These are phyloP conservation scores for Cancer borealis DNA, from an alignment of 2,888 invertebrate genomes.

Conservation along the genomic window DNA sequence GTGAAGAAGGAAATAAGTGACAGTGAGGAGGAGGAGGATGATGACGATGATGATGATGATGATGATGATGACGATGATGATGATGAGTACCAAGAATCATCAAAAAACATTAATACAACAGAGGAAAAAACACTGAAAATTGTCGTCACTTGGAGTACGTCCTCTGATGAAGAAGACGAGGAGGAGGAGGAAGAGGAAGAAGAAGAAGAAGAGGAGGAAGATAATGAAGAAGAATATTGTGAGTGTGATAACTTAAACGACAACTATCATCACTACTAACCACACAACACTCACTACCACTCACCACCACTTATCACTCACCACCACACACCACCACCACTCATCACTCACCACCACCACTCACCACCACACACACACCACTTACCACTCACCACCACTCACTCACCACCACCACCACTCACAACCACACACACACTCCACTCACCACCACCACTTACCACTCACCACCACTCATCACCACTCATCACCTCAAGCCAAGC, in stretches of 20 bases:
- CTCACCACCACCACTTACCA: neutral
- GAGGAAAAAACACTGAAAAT: neutral
- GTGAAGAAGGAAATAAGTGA: neutral
- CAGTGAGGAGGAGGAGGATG: neutral
- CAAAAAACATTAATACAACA: neutral
- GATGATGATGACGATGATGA: conserved; percentile 10
- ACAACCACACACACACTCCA: neutral
- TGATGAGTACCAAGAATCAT: neutral
- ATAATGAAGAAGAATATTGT: neutral
- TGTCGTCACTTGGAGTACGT: neutral
- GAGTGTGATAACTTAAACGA: neutral
- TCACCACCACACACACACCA: neutral
- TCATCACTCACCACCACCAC: neutral
- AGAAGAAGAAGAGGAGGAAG: neutral
- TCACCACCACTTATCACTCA: neutral
- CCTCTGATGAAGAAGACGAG: neutral
- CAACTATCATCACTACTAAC: neutral
- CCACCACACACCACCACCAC: too few relatives aligned
- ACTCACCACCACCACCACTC: neutral
- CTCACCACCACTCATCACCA: neutral
- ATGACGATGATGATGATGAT: conserved; percentile 30
- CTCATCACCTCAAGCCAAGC: too few relatives aligned
- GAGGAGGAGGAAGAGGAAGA: conserved; percentile 31
- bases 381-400: neutral
- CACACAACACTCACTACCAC: neutral